Conservation (phyloP, 1,140 invertebrate genomes). For the Tetraneura akinire region DNA sequence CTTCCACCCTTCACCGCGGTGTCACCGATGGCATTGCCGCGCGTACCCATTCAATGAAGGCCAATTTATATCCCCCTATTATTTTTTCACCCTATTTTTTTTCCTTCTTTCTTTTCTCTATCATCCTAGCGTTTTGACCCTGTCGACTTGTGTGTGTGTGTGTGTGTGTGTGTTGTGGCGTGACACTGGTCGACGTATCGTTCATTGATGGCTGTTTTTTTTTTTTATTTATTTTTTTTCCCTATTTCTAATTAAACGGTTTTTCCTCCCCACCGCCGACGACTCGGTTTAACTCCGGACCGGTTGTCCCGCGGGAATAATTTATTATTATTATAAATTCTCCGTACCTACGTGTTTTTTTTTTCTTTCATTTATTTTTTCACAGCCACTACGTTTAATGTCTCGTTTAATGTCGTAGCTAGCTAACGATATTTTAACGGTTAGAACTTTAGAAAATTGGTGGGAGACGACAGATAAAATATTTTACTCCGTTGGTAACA, state of each 20-base stretch:
- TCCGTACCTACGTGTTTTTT: no score
- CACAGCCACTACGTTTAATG: no score
- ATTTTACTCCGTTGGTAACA: background rate
- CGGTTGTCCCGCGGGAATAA: conserved; percentile 1
- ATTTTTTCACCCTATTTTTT: conserved; percentile 35
- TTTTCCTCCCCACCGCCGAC: conserved; percentile 5
- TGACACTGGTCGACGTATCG: background rate
- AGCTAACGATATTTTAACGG: no score
- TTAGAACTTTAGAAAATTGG: no score
- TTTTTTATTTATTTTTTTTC: conserved; percentile 6
- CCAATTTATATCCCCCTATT: conserved; percentile 48
- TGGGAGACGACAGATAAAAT: background rate
- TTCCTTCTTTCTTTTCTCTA: background rate
- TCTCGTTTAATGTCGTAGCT: no score
- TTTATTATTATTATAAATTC: no score
- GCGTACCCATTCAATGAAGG: conserved; percentile 41
- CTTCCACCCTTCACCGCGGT: conserved; percentile 25
- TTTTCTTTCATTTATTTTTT: no score
- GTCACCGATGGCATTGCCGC: background rate
- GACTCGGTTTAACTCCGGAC: background rate
- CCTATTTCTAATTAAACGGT: background rate
- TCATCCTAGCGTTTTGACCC: background rate
- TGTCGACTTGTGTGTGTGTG: no score
- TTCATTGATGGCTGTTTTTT: background rate
- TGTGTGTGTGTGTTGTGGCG: background rate